A percentile compares a stretch with the other conserved stretches of the same genome.
phyloP scores from a whole-genome alignment of 2,113 vertebrate genomes.

The Sylvia atricapilla region DNA sequence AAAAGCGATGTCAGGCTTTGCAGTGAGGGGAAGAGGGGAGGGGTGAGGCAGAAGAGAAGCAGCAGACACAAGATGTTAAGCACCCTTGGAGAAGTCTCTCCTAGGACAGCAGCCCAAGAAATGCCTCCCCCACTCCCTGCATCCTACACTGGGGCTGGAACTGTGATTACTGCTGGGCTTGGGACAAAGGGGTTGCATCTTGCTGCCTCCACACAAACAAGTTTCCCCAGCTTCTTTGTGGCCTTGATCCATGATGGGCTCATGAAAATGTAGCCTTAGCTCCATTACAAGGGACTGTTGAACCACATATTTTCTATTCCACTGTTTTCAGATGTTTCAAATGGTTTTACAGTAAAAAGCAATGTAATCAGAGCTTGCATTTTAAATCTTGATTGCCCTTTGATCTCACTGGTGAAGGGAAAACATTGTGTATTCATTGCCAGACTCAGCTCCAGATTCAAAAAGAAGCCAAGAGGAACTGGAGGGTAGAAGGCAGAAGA shows the following conservation, averaged over 20 bases:
- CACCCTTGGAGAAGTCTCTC: background rate
- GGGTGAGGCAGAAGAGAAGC: background rate
- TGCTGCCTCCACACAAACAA: background rate
- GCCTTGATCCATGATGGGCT: background rate
- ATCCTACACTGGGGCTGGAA: background rate
- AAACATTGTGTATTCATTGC: background rate
- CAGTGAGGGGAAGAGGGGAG: background rate
- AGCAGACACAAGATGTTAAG: background rate
- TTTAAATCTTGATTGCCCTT: background rate
- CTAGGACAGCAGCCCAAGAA: background rate
- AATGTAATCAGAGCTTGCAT: background rate
- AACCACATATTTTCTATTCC: background rate
- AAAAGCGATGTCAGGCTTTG: slow-evolving; percentile 91
- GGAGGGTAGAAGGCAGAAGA: background rate
- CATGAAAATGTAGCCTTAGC: background rate
- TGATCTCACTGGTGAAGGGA: background rate
- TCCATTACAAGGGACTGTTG: background rate
- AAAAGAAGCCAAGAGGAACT: background rate
- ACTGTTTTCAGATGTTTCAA: background rate
- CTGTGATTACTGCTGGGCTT: background rate
- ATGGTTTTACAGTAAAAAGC: background rate
- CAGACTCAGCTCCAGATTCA: background rate
- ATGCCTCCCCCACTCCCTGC: accelerated
- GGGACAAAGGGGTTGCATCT: background rate
- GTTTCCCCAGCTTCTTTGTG: background rate